phyloP scores from a whole-genome alignment of 2,888 invertebrate species.

The Cephonodes hylas region DNA sequence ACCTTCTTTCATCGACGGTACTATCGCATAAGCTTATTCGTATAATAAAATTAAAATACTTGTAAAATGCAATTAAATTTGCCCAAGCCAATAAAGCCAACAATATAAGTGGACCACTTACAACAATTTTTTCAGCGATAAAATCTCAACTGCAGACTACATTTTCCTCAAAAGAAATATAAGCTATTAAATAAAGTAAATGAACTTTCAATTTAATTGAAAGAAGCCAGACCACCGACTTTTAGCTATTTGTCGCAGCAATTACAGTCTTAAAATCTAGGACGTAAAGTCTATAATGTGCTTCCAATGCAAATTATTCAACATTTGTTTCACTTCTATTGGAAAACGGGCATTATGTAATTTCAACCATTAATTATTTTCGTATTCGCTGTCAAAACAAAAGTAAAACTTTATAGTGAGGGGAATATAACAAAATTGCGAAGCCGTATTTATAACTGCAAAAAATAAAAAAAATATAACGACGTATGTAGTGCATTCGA shows the following conservation, averaged over 20 bases:
- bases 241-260: not conserved
- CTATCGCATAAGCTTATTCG: no score
- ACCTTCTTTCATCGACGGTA: no score
- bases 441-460: not conserved
- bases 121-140: not conserved
- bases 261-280: not conserved
- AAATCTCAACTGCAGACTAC: not conserved
- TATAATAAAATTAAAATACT: not conserved
- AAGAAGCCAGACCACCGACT: slow-evolving; percentile 12
- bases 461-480: no score
- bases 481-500: no score
- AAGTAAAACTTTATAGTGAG: slow-evolving; percentile 19
- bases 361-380: slow-evolving; percentile 34
- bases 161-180: slow-evolving; percentile 29
- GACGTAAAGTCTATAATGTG: slow-evolving; percentile 4
- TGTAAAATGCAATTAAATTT: not conserved
- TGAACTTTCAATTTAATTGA: slow-evolving; percentile 38
- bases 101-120: not conserved
- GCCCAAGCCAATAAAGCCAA: not conserved
- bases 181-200: slow-evolving; percentile 38
- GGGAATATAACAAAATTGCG: not conserved
- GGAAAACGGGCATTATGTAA: slow-evolving; percentile 22
- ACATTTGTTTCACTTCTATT: slow-evolving; percentile 10
- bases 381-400: slow-evolving; percentile 33
- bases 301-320: slow-evolving; percentile 13